phyloP scores from a whole-genome alignment of 1,140 invertebrate species.

The Nephotettix cincticeps region DNA sequence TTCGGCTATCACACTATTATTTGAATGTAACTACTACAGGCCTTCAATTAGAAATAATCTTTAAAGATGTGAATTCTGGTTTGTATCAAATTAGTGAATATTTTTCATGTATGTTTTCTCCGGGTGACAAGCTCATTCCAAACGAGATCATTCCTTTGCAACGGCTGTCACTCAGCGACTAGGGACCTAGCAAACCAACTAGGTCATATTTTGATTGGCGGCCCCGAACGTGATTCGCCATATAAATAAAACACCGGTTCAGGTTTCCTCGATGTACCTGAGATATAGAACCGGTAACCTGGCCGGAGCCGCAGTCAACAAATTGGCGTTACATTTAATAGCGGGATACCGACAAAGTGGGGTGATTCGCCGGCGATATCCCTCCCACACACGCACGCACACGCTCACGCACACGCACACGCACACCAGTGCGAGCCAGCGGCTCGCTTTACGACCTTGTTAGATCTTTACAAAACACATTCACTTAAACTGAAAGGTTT shows the following conservation, averaged over 20 bases:
- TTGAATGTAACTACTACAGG: too few relatives aligned
- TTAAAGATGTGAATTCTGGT: too few relatives aligned
- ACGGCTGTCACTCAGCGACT: too few relatives aligned
- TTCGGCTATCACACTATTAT: too few relatives aligned
- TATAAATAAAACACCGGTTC: background rate
- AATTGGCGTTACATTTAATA: conserved; percentile 6
- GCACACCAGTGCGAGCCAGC: background rate
- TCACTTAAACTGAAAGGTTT: conserved; percentile 12
- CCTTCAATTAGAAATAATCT: too few relatives aligned
- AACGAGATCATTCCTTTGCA: too few relatives aligned
- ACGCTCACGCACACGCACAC: background rate
- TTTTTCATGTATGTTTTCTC: too few relatives aligned
- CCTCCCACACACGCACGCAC: conserved; percentile 1
- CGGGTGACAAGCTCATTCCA: too few relatives aligned
- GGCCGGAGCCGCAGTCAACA: background rate
- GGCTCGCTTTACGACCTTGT: background rate
- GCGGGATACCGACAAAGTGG: conserved; percentile 11
- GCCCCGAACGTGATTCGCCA: background rate
- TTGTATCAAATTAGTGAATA: too few relatives aligned
- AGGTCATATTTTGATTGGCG: conserved; percentile 9
- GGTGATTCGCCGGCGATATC: background rate
- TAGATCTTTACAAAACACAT: conserved; percentile 9
- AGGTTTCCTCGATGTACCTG: background rate
- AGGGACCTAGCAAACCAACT: background rate
- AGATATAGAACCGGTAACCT: conserved; percentile 8